Conservation (phyloP, 1,140 invertebrate species). For the Caerostris extrusa region DNA sequence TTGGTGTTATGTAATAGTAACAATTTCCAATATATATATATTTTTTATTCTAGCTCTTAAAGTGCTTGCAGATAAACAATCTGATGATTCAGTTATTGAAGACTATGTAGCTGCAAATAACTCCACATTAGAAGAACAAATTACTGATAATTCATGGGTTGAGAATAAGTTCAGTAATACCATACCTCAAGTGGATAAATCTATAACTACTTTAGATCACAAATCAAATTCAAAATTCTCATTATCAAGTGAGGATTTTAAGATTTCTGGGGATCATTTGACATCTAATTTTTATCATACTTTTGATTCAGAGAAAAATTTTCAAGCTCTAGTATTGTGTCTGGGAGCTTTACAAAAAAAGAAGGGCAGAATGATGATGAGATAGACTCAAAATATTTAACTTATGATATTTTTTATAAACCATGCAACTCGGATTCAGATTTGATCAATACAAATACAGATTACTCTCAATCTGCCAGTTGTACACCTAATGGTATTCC, state of each 20-base stretch:
- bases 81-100: background rate
- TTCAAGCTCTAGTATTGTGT: background rate
- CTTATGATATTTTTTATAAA: conserved; percentile 68
- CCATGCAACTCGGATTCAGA: background rate
- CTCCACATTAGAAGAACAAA: background rate
- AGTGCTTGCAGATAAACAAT: background rate
- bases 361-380: background rate
- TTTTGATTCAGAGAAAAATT: background rate
- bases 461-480: background rate
- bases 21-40: background rate
- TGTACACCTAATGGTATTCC: background rate
- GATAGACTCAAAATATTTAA: conserved; percentile 38
- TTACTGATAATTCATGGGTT: background rate
- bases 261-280: background rate
- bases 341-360: conserved; percentile 2
- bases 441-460: background rate
- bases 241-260: background rate
- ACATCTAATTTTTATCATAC: background rate
- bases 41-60: conserved; percentile 32
- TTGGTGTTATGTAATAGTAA: background rate
- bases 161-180: background rate
- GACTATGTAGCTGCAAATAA: background rate
- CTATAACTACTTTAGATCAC: background rate
- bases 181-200: background rate
- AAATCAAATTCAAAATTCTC: background rate